Evolutionary conservation across 1,140 invertebrate species (phyloP).

Genomic region (Brevipalpus yothersi): DNA sequence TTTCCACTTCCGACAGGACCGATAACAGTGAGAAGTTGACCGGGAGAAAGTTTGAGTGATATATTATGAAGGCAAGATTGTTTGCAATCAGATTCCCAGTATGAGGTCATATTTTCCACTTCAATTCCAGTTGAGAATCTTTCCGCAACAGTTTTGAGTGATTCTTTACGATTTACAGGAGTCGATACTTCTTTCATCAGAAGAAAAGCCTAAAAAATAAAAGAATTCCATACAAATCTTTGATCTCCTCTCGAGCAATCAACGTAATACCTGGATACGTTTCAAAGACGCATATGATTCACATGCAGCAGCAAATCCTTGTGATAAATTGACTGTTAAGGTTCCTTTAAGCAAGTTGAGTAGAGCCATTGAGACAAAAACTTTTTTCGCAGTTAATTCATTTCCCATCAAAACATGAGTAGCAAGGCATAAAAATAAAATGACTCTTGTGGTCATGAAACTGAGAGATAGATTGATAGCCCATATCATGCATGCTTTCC

Average conservation of each 20-base stretch:
- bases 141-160: not conserved
- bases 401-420: slow-evolving; percentile 35
- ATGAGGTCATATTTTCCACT: not conserved
- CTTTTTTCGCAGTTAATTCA: slow-evolving; percentile 40
- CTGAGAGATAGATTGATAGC: slow-evolving; percentile 31
- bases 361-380: slow-evolving; percentile 44
- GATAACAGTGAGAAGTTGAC: slow-evolving; percentile 6
- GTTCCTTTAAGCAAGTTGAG: slow-evolving; percentile 36
- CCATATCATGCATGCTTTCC: slow-evolving; percentile 35
- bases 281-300: slow-evolving; percentile 33
- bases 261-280: slow-evolving; percentile 20
- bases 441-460: slow-evolving; percentile 31
- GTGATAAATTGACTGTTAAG: slow-evolving; percentile 39
- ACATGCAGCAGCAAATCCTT: slow-evolving; percentile 30
- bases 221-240: not conserved
- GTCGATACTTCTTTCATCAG: not conserved
- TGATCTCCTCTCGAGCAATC: too few relatives aligned
- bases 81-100: not conserved
- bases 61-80: slow-evolving; percentile 3
- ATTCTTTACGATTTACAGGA: not conserved
- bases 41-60: not conserved
- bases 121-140: not conserved
- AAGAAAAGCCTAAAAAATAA: not conserved
- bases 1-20: slow-evolving; percentile 12
- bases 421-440: slow-evolving; percentile 42